A percentile compares a stretch with the other conserved stretches of the same genome.
Conservation (phyloP, 2,797 vertebrate genomes). For the Tragopan temminckii region DNA sequence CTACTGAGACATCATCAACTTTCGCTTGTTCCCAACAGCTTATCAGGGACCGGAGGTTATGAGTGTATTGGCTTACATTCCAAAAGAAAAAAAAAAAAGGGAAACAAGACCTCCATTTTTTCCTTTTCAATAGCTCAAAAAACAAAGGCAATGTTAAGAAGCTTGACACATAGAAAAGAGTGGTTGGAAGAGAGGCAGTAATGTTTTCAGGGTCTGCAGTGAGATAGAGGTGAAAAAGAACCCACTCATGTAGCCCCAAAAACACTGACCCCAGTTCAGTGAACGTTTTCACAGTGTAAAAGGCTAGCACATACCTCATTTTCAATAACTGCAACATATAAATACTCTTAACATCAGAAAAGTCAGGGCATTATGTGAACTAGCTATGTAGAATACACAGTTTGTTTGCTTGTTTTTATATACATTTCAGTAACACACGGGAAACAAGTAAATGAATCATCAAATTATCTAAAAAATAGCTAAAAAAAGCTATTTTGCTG, state of each 20-base stretch:
- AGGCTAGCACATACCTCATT: not conserved
- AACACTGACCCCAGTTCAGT: not conserved
- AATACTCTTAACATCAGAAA: not conserved
- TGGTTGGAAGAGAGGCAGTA: not conserved
- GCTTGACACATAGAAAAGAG: not conserved
- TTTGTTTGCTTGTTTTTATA: not conserved
- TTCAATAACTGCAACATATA: not conserved
- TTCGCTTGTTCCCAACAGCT: slow-evolving; percentile 54
- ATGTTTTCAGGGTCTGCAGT: not conserved
- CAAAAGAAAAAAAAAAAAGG: not conserved
- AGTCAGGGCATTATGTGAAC: not conserved
- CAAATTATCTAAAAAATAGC: not conserved
- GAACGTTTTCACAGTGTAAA: not conserved
- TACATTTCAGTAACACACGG: not conserved
- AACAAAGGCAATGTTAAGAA: not conserved
- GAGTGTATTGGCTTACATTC: not conserved
- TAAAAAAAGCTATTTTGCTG: not conserved
- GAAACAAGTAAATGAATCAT: not conserved
- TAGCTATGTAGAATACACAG: not conserved
- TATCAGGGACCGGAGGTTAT: slow-evolving; percentile 9
- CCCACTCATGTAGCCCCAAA: accelerated
- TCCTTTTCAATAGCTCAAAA: not conserved
- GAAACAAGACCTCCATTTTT: not conserved
- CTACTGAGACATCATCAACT: slow-evolving; percentile 50
- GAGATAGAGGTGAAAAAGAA: not conserved